phyloP scores from a whole-genome alignment of 1,140 invertebrate species.

The Drosophila grimshawi region DNA sequence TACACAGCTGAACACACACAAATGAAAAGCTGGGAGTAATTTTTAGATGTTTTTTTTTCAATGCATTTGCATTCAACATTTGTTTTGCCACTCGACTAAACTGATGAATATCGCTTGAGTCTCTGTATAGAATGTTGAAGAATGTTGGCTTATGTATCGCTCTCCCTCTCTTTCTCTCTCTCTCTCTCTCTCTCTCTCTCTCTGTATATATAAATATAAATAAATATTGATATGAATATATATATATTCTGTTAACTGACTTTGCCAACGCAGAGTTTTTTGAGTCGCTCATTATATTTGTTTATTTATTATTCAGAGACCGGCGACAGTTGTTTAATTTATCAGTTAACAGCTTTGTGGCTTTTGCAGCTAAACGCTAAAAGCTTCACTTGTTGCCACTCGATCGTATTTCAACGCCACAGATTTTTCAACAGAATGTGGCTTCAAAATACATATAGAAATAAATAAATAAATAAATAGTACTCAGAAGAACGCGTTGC shows the following conservation, averaged over 20 bases:
- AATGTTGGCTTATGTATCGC: conserved; percentile 2
- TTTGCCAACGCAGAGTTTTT: conserved; percentile 15
- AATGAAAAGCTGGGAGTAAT: not conserved
- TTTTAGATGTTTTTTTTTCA: conserved; percentile 5
- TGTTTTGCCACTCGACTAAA: conserved; percentile 4
- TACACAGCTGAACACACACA: conserved; percentile 15
- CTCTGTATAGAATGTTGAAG: not conserved
- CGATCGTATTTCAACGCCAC: conserved; percentile 46
- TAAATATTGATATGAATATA: not conserved
- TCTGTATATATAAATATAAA: no score
- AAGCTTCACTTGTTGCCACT: conserved; percentile 32
- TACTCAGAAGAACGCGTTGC: no score
- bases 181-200: no score
- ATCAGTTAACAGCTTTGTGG: conserved; percentile 70
- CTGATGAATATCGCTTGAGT: conserved; percentile 25
- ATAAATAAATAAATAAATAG: conserved; percentile 1
- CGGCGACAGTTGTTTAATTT: conserved; percentile 70
- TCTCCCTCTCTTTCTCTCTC: no score
- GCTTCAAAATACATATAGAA: no score
- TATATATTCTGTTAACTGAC: conserved; percentile 32
- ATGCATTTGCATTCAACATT: conserved; percentile 47
- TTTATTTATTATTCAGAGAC: conserved; percentile 40
- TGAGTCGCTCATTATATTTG: conserved; percentile 30
- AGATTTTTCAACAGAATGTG: conserved; percentile 3
- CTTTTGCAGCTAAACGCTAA: conserved; percentile 52